Evolutionary conservation across 2,888 invertebrate species (phyloP).

Genomic region (Leuctra nigra): DNA sequence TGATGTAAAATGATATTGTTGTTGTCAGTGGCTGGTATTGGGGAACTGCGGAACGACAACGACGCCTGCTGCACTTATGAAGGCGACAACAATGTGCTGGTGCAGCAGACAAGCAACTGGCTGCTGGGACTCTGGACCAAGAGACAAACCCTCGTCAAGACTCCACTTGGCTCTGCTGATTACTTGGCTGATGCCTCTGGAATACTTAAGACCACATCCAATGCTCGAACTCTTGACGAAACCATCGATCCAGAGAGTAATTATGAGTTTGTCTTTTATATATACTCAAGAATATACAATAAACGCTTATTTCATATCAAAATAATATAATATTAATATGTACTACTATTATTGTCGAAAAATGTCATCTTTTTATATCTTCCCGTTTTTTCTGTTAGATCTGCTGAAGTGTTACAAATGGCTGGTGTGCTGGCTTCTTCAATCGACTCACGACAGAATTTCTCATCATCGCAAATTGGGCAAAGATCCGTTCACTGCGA

Average conservation of each 20-base stretch:
- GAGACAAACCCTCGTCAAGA: slow-evolving; percentile 39
- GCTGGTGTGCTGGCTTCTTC: slow-evolving; percentile 71
- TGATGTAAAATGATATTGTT: not conserved
- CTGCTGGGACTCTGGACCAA: slow-evolving; percentile 54
- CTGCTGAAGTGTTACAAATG: slow-evolving; percentile 66
- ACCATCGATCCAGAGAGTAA: slow-evolving; percentile 48
- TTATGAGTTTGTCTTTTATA: slow-evolving; percentile 33
- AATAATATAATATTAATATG: too few relatives aligned
- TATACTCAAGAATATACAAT: too few relatives aligned
- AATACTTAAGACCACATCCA: slow-evolving; percentile 50
- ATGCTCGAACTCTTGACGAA: slow-evolving; percentile 44
- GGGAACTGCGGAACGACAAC: slow-evolving; percentile 68
- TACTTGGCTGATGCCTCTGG: slow-evolving; percentile 53
- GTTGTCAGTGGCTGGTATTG: slow-evolving; percentile 63
- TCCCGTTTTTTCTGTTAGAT: slow-evolving; percentile 43
- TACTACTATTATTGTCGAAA: too few relatives aligned
- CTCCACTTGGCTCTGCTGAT: slow-evolving; percentile 58
- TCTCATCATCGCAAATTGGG: slow-evolving; percentile 47
- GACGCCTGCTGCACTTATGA: slow-evolving; percentile 88
- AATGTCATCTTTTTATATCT: too few relatives aligned
- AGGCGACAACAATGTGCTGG: slow-evolving; percentile 83
- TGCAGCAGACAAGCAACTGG: slow-evolving; percentile 87
- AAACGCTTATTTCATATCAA: too few relatives aligned
- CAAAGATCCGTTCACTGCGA: slow-evolving; percentile 61
- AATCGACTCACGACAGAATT: slow-evolving; percentile 58